Evolutionary conservation across 2,797 vertebrate genomes (phyloP), one percentile per base, ranked within the genome.

Genomic region (Brotula barbata): DNA sequence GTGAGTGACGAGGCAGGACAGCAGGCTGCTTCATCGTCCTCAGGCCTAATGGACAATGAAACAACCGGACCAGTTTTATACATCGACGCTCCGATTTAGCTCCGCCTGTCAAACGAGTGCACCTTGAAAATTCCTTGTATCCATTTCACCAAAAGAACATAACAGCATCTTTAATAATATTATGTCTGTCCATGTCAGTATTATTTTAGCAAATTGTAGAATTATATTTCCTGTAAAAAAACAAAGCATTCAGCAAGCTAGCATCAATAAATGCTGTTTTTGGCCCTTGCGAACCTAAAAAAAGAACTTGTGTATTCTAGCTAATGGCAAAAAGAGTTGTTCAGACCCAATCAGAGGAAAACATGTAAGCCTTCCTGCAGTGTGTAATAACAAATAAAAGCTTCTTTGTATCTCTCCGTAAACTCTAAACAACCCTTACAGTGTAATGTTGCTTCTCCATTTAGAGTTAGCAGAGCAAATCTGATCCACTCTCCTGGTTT

Each of bases 1-100:
- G 34, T 70, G 71, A 75, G 59, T 66, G 70, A 83, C 78, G 71
- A 60, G 53, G 56, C 12, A 31, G 55, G 31, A 58, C 42, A 13
- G 42, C 33, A 64, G 52, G 45, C 58, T 40, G 57, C 66, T 40
- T 56, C 50, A 58, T 53, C 21, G 44, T 48, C 53, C 47, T 25
- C 19, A 53, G 8, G 25, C 6, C 63, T 52, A 42, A 77, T 66
- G 52, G 43, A 58, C 36, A 11, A 57, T 40, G 23, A 25, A 39
- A 64, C 44, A 63, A 54, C 34, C 7, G 19, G 21, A n/a, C 52
- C 50, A 46, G 3, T 2, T 7, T 62, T 43, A 58, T 12, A 52
- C 28, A 63, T 9, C 54, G 17, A 34, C 28, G 3, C 17, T 11
- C 23, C 47, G 33, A 47, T 53, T 48, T 45, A 56, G 58, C 25